Evolutionary conservation across 2,113 vertebrate species (phyloP), one percentile per base, ranked within the genome.

Genomic region (Ceyx cyanopectus): DNA sequence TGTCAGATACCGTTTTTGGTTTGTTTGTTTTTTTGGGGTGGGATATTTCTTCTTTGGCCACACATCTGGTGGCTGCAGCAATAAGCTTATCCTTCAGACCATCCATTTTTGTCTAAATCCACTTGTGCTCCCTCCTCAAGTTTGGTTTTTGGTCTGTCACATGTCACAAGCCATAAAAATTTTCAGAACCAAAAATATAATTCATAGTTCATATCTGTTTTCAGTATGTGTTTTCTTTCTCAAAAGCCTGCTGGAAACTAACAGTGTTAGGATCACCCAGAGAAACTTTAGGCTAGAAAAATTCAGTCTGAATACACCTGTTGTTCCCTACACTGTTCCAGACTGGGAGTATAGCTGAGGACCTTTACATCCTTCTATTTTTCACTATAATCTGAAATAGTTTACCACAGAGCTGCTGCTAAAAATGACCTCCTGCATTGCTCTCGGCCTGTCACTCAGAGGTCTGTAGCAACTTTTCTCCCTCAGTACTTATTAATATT

Each of bases 291-390:
- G 48, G 24, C n/a, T 51, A 17, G 68, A 56, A 76, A 75, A 78
- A 40, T 18, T 20, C 10, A 21, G 20, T 19, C 43, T 27, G 9
- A 63, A 14, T 61, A 5, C 30, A 22, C 10, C 18, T 68, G 45
- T 70, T 0, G 0, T 61, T 78, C 27, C 43, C 12, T 19, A 22
- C 1, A 0, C 6, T 41, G 4, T 53, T 79, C 43, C 27, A 80
- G 66, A 41, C 4, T 8, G 32, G 26, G 45, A 81, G 17, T 21
- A 50, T 23, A 30, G 27, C 30, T 62, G 54, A 62, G 69, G n/a
- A 45, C 37, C 14, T n/a, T n/a, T n/a, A n/a, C n/a, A n/a, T n/a
- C n/a, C n/a, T n/a, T n/a, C n/a, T n/a, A n/a, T n/a, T n/a, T n/a
- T n/a, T 85, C 68, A 27, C 29, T 46, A 10, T 19, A 62, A 43